Percentiles rank a stretch among this genome's conserved stretches.
Evolutionary conservation across 2,888 invertebrate genomes (phyloP).

Genomic region (Oxycera nigricornis): DNA sequence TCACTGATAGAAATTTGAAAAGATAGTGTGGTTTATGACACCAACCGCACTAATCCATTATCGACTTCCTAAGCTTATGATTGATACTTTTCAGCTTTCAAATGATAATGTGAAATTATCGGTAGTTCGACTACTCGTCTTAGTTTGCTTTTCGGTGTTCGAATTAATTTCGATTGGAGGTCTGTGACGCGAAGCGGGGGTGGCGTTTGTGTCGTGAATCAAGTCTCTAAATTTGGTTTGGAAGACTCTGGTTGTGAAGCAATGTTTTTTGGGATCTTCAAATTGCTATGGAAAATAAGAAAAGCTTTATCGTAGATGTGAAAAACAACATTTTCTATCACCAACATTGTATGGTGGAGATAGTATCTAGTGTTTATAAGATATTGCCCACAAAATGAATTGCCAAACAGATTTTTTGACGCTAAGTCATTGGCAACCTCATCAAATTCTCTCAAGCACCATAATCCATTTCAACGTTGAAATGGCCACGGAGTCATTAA

Average conservation of each 20-base stretch:
- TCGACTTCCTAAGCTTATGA: slow-evolving; percentile 9
- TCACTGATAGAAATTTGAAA: slow-evolving; percentile 1
- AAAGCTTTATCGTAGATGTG: no score
- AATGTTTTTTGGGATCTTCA: no score
- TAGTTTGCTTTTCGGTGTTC: background rate
- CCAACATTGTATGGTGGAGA: no score
- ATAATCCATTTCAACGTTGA: background rate
- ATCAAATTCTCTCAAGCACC: background rate
- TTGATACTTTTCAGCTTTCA: slow-evolving; percentile 8
- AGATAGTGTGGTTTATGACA: slow-evolving; percentile 36
- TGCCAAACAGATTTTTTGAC: no score
- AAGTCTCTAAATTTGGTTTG: no score
- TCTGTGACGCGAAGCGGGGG: background rate
- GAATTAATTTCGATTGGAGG: background rate
- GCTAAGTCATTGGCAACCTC: slow-evolving; percentile 20
- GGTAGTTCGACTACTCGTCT: slow-evolving; percentile 16
- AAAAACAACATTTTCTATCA: no score
- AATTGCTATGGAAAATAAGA: no score
- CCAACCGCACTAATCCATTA: slow-evolving; percentile 28
- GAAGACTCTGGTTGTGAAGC: no score
- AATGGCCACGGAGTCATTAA: slow-evolving; percentile 21
- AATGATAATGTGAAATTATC: slow-evolving; percentile 16
- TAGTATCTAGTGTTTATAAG: no score
- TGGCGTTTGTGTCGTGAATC: no score
- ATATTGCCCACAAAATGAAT: no score